phyloP scores from a whole-genome alignment of 2,113 vertebrate species.

The Melanerpes aurifrons region DNA sequence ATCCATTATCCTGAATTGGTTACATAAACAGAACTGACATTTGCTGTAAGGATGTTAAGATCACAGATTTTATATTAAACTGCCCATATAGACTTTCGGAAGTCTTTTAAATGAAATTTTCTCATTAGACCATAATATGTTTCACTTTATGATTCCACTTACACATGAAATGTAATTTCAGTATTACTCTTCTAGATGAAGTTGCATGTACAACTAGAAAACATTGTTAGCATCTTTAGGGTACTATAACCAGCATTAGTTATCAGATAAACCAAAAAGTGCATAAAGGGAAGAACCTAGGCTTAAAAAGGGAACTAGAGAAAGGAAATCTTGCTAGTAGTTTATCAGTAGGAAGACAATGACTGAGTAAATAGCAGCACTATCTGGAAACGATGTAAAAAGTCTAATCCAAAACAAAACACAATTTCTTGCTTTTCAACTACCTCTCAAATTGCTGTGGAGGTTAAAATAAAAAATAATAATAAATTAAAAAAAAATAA shows the following conservation, averaged over 20 bases:
- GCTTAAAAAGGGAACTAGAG: background rate
- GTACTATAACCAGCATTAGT: background rate
- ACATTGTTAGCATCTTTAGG: background rate
- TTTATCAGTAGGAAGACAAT: background rate
- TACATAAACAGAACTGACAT: conserved; percentile 19
- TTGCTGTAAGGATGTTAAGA: background rate
- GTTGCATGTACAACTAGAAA: background rate
- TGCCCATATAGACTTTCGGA: background rate
- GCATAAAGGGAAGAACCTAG: background rate
- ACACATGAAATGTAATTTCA: background rate
- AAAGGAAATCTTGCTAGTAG: background rate
- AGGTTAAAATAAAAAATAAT: background rate
- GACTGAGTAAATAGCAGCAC: background rate
- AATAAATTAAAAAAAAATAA: too few relatives aligned
- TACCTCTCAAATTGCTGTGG: background rate
- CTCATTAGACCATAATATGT: background rate
- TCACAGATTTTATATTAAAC: background rate
- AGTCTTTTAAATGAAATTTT: background rate
- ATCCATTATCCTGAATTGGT: background rate
- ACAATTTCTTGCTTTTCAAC: background rate
- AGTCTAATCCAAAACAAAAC: background rate
- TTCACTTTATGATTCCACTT: background rate
- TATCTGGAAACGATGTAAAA: background rate
- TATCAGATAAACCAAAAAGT: background rate
- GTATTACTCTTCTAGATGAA: background rate